Base-by-base conservation (phyloP, 1,140 invertebrate species). In the Amyelois transitella region DNA sequence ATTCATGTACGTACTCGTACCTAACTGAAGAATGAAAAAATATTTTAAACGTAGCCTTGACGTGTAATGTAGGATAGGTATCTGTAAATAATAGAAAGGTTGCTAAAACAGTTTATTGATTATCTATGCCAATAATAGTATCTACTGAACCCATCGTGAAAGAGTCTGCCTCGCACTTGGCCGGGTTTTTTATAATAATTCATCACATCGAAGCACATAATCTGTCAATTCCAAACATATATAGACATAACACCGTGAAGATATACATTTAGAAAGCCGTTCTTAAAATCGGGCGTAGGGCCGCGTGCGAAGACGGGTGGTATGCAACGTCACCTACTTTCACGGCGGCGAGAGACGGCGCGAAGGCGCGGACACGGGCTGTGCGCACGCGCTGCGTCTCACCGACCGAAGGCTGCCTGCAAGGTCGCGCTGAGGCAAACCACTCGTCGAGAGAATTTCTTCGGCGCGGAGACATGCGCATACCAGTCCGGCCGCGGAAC, bases 341-440 rank as follows among this genome's bases (percentile, higher is more conserved):
- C 81, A 82, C 64, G 72, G 66, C 73, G 56, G 51, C 67, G 59
- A 64, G 51, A 54, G 58, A 60, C 53, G 24, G 43, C 4, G 43
- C 25, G 25, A 32, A 43, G 48, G 18, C 57, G 43, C 18, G 32
- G 14, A 55, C 24, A 51, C 21, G 25, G 51, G 43, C 28, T 53
- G 21, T 48, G 60, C 59, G 51, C 58, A 32, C 48, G 51, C 28
- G 28, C 22, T 21, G 44, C 18, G 44, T 47, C 50, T 43, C 55
- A 44, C 59, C 38, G 45, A 49, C 19, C 45, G 52, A 60, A 62
- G 67, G 61, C 59, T 38, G 32, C 32, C 4, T 14, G 72, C 84
- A 87, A 87, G 84, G 81, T 87, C 84, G 81, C 70, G 70, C 75
- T 81, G 77, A 87, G 84, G 84, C 84, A 81, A 87, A 85, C 81